Conservation (phyloP, 2,888 invertebrate species). For the Teleiodes luculella region DNA sequence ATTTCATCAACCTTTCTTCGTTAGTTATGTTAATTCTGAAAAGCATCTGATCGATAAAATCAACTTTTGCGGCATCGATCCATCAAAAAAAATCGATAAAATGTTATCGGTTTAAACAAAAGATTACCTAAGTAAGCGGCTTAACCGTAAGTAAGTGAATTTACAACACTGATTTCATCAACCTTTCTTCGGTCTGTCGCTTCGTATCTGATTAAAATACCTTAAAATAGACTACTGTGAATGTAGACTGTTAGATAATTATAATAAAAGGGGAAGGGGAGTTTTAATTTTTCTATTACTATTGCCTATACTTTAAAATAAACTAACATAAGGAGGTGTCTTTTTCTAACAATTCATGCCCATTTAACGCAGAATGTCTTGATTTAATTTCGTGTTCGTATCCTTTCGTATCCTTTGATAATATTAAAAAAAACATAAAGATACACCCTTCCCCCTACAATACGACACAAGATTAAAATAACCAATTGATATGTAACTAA, state of each 20-base stretch:
- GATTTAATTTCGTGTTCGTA: no score
- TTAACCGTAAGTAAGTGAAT: constrained; percentile 21
- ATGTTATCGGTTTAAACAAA: constrained; percentile 19
- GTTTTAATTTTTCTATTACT: constrained; percentile 16
- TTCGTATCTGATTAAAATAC: background rate
- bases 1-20: constrained; percentile 15
- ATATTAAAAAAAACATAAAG: background rate
- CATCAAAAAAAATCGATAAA: constrained; percentile 12
- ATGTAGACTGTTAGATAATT: no score
- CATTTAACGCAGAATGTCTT: background rate
- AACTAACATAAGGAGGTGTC: background rate
- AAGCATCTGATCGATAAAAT: background rate
- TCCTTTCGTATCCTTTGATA: no score
- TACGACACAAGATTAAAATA: no score
- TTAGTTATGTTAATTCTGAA: no score
- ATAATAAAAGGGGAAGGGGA: constrained; percentile 38
- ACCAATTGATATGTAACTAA: no score
- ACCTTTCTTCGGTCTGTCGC: background rate
- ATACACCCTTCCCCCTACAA: background rate
- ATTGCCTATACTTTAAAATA: background rate
- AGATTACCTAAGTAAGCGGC: constrained; percentile 17
- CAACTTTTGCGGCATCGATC: constrained; percentile 16
- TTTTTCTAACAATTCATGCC: background rate
- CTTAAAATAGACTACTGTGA: no score
- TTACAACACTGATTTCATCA: constrained; percentile 22